Conservation (phyloP, 2,113 vertebrate genomes). For the Pedetes capensis region DNA sequence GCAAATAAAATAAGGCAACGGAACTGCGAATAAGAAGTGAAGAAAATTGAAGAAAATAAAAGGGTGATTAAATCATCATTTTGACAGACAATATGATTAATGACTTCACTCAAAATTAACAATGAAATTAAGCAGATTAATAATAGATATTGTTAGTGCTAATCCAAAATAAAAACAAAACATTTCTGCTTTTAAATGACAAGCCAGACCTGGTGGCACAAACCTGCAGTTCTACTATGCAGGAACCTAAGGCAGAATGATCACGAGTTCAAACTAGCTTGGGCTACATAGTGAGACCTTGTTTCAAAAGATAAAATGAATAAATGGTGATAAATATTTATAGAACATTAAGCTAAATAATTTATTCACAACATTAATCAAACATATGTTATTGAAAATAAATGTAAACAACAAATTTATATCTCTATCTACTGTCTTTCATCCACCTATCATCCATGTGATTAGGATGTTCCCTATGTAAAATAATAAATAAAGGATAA, state of each 20-base stretch:
- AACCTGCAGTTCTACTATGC: too few species aligned
- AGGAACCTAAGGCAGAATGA: too few species aligned
- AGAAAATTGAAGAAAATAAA: not conserved
- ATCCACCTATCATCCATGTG: not conserved
- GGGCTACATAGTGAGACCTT: too few species aligned
- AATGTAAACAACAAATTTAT: not conserved
- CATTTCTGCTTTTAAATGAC: not conserved
- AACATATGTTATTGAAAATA: not conserved
- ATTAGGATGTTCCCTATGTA: not conserved
- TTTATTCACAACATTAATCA: not conserved
- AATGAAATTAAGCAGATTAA: not conserved
- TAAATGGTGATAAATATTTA: not conserved
- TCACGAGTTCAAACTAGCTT: too few species aligned
- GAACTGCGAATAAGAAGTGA: not conserved
- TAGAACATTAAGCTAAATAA: not conserved
- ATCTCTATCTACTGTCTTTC: not conserved
- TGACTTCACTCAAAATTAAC: not conserved
- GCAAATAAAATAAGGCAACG: not conserved
- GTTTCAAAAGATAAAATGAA: too few species aligned
- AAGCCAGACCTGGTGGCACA: too few species aligned
- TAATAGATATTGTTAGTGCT: not conserved
- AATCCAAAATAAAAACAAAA: not conserved
- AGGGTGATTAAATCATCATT: not conserved
- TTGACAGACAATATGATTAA: not conserved
- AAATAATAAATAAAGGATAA: not conserved